phyloP scores from a whole-genome alignment of 2,888 invertebrate species.

The Rhagonycha lutea region DNA sequence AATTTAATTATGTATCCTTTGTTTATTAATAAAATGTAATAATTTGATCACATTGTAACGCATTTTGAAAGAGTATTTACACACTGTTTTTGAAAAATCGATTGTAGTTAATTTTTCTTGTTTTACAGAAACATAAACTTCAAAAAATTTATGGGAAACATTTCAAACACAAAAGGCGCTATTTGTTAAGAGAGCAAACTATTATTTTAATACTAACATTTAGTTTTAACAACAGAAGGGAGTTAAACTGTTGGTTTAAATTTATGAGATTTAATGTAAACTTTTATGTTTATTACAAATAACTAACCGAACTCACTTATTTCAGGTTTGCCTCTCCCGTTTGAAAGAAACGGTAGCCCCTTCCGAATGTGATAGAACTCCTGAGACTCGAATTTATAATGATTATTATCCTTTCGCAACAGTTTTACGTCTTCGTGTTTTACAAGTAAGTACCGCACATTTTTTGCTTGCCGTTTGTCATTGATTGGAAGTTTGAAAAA shows the following conservation, averaged over 20 bases:
- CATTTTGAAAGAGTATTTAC: too few relatives aligned
- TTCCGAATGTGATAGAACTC: slow-evolving; percentile 50
- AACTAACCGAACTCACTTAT: slow-evolving; percentile 36
- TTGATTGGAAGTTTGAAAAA: too few relatives aligned
- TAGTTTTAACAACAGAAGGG: too few relatives aligned
- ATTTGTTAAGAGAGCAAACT: not conserved
- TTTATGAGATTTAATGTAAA: not conserved
- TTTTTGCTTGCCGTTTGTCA: not conserved
- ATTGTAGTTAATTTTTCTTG: not conserved
- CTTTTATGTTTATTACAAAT: not conserved
- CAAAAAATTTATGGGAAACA: not conserved
- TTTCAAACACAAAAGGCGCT: not conserved
- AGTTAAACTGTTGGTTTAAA: not conserved
- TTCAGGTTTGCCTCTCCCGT: slow-evolving; percentile 59
- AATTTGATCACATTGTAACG: too few relatives aligned
- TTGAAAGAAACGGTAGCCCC: slow-evolving; percentile 63
- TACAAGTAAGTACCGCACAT: slow-evolving; percentile 57
- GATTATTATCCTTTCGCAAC: slow-evolving; percentile 65
- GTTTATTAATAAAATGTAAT: too few relatives aligned
- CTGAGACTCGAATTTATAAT: slow-evolving; percentile 37
- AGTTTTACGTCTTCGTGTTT: slow-evolving; percentile 61
- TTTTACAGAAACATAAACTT: not conserved
- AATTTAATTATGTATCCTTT: not conserved
- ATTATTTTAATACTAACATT: not conserved
- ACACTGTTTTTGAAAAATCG: too few relatives aligned